These are phyloP conservation scores for Tolmerus cingulatus DNA, from an alignment of 2,888 invertebrate genomes.

Conservation along the genomic window DNA sequence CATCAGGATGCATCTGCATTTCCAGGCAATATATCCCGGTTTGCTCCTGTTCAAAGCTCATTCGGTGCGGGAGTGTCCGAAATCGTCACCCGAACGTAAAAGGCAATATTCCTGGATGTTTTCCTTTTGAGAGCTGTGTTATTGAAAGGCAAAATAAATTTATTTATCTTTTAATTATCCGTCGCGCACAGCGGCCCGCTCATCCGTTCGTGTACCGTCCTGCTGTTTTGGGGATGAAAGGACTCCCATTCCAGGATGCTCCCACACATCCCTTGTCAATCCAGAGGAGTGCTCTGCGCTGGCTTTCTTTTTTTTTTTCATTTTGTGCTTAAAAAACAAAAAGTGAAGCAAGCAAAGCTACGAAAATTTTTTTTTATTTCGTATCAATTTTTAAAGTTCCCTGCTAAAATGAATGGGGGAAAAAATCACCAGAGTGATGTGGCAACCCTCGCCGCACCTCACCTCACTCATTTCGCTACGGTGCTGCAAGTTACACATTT, in stretches of 20 bases:
- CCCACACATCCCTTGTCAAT: background rate
- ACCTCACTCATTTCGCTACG: background rate
- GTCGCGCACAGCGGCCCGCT: background rate
- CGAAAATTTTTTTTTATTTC: background rate
- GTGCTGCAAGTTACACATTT: slow-evolving; percentile 21
- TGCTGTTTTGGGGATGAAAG: background rate
- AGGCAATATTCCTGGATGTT: background rate
- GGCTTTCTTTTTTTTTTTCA: background rate
- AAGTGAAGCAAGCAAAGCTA: background rate
- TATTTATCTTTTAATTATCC: slow-evolving; percentile 19
- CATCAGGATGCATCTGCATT: background rate
- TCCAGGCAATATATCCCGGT: background rate
- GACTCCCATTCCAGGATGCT: background rate
- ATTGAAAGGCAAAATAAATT: background rate
- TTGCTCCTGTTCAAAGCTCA: background rate
- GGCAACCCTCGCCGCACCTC: background rate
- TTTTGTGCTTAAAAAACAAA: background rate
- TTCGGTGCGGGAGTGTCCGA: background rate
- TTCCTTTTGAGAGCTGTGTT: background rate
- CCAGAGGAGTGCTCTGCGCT: background rate
- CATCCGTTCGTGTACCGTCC: background rate
- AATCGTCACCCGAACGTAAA: background rate
- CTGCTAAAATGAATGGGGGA: background rate
- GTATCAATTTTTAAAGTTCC: slow-evolving; percentile 18
- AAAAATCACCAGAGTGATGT: background rate